A percentile compares a stretch with the other conserved stretches of the same genome.
These are phyloP conservation scores for Apis mellifera DNA, from an alignment of 1,140 invertebrate species.

Conservation along the genomic window DNA sequence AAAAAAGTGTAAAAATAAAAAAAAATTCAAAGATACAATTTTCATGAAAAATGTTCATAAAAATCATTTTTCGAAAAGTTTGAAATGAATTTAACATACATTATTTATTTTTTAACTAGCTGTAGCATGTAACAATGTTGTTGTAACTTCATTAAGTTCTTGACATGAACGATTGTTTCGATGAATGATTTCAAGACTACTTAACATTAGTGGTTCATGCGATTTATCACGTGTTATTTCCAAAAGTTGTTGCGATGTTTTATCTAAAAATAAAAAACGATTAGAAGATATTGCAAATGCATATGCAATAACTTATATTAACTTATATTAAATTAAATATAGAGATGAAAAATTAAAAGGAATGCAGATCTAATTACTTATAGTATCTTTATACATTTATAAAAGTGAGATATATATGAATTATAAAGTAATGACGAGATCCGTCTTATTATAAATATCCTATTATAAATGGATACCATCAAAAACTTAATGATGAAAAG, in stretches of 20 bases:
- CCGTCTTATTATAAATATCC: too few relatives aligned
- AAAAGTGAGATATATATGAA: too few relatives aligned
- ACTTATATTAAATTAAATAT: neutral
- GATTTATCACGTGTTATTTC: constrained; percentile 65
- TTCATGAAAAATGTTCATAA: neutral
- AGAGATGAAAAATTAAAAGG: neutral
- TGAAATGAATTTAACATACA: neutral
- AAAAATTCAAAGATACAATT: neutral
- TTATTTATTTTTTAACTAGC: constrained; percentile 69
- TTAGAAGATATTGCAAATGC: neutral
- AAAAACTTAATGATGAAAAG: too few relatives aligned
- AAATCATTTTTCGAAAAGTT: neutral
- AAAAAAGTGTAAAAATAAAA: neutral
- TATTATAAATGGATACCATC: too few relatives aligned
- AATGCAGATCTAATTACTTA: too few relatives aligned
- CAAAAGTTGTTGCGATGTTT: constrained; percentile 66
- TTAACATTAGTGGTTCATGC: constrained; percentile 63
- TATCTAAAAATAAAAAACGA: constrained; percentile 64
- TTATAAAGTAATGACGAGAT: too few relatives aligned
- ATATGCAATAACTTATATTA: neutral
- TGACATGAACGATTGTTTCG: constrained; percentile 73
- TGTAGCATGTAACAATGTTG: constrained; percentile 74
- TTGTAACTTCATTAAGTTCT: constrained; percentile 77
- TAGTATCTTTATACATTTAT: too few relatives aligned
- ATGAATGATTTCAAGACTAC: constrained; percentile 72